Base-by-base conservation (phyloP, 2,797 vertebrate species). In the Typhlichthys eigenmanni region DNA sequence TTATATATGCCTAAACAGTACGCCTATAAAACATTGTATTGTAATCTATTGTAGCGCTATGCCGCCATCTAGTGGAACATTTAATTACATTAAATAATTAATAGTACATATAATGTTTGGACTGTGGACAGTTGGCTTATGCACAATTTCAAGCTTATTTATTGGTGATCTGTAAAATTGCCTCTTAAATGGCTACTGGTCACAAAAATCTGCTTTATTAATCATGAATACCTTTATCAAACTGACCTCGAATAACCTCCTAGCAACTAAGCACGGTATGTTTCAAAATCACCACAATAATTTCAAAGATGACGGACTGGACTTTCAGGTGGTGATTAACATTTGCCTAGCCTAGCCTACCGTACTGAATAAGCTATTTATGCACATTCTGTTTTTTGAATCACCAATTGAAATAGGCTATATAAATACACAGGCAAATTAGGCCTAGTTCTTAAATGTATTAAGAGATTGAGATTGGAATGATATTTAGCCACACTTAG, bases 221-320 rank as follows among this genome's bases (percentile, higher is more conserved):
- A 24, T 38, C 38, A 38, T 6, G 38, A 38, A 38, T 46, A 58
- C 52, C 56, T 64, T 47, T 47, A 49, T 55, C 47, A 34, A 43
- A 63, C 43, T 66, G 63, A 34, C 8, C n/a, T 55, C 34, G 64
- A 62, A 54, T n/a, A 2, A 58, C 86, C 79, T 76, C 85, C 77
- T 86, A 86, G 85, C 83, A 88, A 87, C 87, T 62, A 52, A 72
- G 64, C 66, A 45, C 82, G 78, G 84, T 84, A 77, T 74, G 68
- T 60, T 53, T 13, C 70, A 73, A 68, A 81, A 55, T 38, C 58
- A 54, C 11, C 32, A 24, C 17, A 29, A 4, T 29, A 4, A 29
- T 29, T 55, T 52, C 58, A 51, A 45, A 76, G 68, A 58, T 75
- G 70, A 57, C 61, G 59, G 50, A 53, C 55, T 73, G 60, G 64